Conservation (phyloP, 2,113 vertebrate genomes). For the rat (Rattus norvegicus) region DNA sequence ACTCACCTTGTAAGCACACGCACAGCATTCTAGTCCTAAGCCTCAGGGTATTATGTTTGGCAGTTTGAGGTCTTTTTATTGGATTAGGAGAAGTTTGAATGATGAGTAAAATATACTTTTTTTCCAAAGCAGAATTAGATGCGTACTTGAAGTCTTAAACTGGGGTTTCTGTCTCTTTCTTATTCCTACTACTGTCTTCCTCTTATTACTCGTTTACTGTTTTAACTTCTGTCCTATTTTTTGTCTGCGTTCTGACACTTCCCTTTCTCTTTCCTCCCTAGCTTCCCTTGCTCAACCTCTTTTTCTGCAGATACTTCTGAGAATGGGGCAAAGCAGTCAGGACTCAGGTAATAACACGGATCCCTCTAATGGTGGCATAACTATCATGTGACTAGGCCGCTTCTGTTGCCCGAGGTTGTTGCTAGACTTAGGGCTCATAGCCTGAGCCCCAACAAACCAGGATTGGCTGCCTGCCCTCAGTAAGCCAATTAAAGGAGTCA, state of each 20-base stretch:
- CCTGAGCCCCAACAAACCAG: background rate
- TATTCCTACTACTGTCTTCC: background rate
- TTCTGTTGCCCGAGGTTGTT: background rate
- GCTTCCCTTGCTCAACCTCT: rapidly evolving
- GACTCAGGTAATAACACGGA: rapidly evolving
- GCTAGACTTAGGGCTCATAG: background rate
- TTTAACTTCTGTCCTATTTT: background rate
- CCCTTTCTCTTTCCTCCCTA: rapidly evolving
- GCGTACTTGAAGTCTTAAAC: background rate
- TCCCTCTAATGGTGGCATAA: too few relatives aligned
- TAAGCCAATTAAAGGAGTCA: background rate
- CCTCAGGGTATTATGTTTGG: background rate
- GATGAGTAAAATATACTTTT: background rate
- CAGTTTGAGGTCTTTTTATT: background rate
- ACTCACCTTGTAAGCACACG: background rate
- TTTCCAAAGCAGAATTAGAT: background rate
- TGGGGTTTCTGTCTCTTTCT: background rate
- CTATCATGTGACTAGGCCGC: background rate
- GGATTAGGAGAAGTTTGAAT: background rate
- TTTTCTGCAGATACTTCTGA: background rate
- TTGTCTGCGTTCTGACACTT: background rate
- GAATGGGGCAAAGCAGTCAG: background rate
- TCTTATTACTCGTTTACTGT: background rate
- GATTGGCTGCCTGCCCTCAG: background rate
- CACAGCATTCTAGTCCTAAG: background rate